Evolutionary conservation across 2,888 invertebrate species (phyloP), one percentile per base, ranked within the genome.

Genomic region (Leptinotarsa haldemani): DNA sequence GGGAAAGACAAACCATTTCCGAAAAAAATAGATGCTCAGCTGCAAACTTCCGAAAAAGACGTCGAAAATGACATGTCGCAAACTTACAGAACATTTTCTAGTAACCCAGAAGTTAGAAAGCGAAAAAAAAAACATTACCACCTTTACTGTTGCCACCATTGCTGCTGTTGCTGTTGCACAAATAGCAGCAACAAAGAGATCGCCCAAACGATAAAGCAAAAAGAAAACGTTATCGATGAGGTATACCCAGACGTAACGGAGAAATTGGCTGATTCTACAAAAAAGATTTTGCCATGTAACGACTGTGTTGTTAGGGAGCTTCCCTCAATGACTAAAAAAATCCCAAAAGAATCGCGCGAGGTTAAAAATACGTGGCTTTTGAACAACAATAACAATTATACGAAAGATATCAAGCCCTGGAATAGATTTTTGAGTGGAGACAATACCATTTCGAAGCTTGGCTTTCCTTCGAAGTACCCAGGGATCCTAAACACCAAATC

Each of bases 361-460:
- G 16, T 50, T 5, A 12, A 53, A 50, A 22, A 67, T 12, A 52
- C 52, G 4, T 67, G 46, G 40, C 56, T 53, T 2, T 22, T 56
- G 46, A 56, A 68, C 15, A 70, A 9, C 40, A 40, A 64, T 50
- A 50, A 46, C 9, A 47, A 40, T 1, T 65, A 56, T n/a, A 46
- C 65, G 13, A 20, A 52, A 9, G 53, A 64, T 3, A 22, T 46
- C 53, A 53, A 67, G 53, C 74, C 72, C 52, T 66, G 61, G 69
- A 67, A 75, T 25, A 69, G 65, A 5, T n/a, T 67, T 15, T n/a
- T 73, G 12, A 65, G 69, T 40, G 40, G 46, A 12, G 68, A 70
- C 12, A 80, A 79, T 30, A 52, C 25, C 4, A 74, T 81, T 22
- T 73, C 77, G 1, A 81, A 80, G 65, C 80, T 80, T 40, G 79